Evolutionary conservation across 2,888 invertebrate species (phyloP), one percentile per base, ranked within the genome.

Genomic region (Himalopsyche anomala): DNA sequence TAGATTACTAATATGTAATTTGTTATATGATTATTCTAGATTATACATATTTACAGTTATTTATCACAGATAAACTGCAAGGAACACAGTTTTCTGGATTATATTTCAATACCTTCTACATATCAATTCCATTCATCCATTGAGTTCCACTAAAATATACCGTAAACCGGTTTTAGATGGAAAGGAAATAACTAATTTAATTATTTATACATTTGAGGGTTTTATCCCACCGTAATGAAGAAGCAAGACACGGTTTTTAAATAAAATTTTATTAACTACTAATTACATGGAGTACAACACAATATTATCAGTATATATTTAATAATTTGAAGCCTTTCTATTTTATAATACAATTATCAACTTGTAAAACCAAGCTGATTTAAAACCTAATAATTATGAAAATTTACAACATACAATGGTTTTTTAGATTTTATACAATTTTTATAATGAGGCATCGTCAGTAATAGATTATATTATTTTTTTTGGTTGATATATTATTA

Each of bases 51-150:
- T 74, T 74, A 74, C 74, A 74, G 12, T 74, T 36, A 74, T 74
- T 74, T 74, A 74, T 74, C 74, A 74, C 74, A 74, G 74, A 74
- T 74, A 74, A 74, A 74, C 74, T 74, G 74, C 74, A 74, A 74
- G 74, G 74, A 74, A 74, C 40, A 82, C 82, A 81, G 69, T 85
- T 54, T 38, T 85, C 82, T 54, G 51, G 82, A 82, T 54, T 54
- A 51, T 45, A 54, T 82, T 54, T 51, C 80, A 80, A 19, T 45
- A 54, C 81, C 56, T 81, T 55, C 88, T 88, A 88, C 87, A 79
- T 69, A 62, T 88, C 88, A 88, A 88, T 88, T 88, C 88, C 88
- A 86, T 87, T 86, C 88, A 87, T 88, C 83, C 88, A 88, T 88
- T 88, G 88, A 87, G 84, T 85, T 85, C 87, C 87, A 86, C 87